phyloP scores from a whole-genome alignment of 2,888 invertebrate species.

The Drosophila planitibia region DNA sequence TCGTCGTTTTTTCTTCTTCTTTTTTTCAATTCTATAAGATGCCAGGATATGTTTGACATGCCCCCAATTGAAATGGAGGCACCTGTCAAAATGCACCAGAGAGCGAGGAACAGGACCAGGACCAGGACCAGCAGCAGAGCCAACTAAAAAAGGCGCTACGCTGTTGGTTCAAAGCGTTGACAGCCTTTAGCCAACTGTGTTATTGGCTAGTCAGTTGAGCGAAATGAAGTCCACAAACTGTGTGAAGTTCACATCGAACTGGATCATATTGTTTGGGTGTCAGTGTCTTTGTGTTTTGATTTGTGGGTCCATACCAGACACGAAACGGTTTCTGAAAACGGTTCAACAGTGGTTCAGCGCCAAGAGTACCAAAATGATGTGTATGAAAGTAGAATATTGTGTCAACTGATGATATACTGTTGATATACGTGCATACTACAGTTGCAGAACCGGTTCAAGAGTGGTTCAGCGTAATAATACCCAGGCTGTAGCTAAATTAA shows the following conservation, averaged over 20 bases:
- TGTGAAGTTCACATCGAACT: constrained; percentile 4
- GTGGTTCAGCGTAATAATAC: not conserved
- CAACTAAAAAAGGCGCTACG: constrained; percentile 7
- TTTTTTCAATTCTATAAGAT: constrained; percentile 29
- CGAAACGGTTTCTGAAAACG: not conserved
- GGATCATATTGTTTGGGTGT: constrained; percentile 1
- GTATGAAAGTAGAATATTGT: not conserved
- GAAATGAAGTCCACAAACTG: constrained; percentile 1
- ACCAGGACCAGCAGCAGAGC: not conserved
- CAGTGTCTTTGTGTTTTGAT: not conserved
- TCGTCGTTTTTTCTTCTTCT: too few species aligned
- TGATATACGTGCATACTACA: not conserved
- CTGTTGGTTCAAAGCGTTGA: constrained; percentile 21
- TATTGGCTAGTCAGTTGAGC: not conserved
- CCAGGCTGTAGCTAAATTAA: too few species aligned
- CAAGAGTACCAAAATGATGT: not conserved
- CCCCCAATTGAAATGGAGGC: constrained; percentile 21
- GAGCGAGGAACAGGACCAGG: not conserved
- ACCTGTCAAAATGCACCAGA: constrained; percentile 44
- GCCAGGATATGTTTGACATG: constrained; percentile 49
- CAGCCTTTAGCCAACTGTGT: constrained; percentile 35
- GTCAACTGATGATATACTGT: not conserved
- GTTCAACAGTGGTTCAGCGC: not conserved
- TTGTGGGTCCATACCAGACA: not conserved
- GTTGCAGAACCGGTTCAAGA: not conserved